Evolutionary conservation across 2,888 invertebrate genomes (phyloP).

Genomic region (Heliconius aoede): DNA sequence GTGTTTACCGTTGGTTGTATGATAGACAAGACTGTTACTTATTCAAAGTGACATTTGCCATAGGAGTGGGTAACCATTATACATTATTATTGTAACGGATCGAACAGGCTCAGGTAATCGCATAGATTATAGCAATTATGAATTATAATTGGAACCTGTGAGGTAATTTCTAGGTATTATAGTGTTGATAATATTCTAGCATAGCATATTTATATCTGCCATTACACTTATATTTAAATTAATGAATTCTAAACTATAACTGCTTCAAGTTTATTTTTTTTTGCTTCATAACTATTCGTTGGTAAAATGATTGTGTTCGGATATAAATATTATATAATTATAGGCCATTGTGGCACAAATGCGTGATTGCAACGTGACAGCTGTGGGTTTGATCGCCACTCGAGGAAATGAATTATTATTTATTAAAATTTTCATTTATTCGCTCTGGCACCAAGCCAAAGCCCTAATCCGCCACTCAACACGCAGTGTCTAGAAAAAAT

Average conservation of each 20-base stretch:
- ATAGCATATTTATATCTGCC: neutral
- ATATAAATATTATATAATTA: no score
- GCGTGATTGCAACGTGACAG: no score
- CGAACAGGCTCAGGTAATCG: conserved; percentile 6
- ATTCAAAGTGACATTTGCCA: conserved; percentile 36
- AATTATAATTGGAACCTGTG: conserved; percentile 3
- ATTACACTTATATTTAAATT: neutral
- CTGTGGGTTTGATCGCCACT: no score
- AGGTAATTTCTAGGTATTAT: neutral
- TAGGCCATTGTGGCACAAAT: no score
- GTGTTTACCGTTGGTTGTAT: conserved; percentile 24
- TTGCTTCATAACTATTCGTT: neutral
- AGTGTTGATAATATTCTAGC: neutral
- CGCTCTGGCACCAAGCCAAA: no score
- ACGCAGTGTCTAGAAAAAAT: no score
- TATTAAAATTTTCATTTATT: no score
- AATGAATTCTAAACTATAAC: neutral
- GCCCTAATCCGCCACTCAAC: no score
- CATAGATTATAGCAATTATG: conserved; percentile 1
- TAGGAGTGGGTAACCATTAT: conserved; percentile 3
- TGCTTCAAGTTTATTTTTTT: neutral
- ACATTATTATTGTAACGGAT: conserved; percentile 11
- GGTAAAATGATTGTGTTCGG: no score
- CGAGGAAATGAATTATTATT: no score
- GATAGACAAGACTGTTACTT: conserved; percentile 26